Evolutionary conservation across 2,113 vertebrate species (phyloP).

Genomic region (Eupsittula cactorum): DNA sequence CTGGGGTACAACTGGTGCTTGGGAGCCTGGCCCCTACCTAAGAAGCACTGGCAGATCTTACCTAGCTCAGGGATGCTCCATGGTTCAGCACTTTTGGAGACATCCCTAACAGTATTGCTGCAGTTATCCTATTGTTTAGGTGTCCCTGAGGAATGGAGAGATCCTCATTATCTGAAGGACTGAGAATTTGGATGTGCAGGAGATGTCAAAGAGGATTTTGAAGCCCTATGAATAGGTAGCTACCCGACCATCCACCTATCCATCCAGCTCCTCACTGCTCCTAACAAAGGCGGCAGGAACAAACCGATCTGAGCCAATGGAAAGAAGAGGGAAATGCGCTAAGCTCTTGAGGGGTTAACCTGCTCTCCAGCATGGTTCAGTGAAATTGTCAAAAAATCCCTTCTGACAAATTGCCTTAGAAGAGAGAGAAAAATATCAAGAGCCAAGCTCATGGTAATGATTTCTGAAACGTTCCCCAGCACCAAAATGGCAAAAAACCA

Average conservation of each 20-base stretch:
- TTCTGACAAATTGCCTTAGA: slow-evolving; percentile 77
- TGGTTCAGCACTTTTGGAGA: background rate
- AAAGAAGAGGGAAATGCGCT: background rate
- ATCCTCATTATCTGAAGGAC: background rate
- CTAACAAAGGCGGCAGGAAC: background rate
- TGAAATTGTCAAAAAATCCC: slow-evolving; percentile 73
- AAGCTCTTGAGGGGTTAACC: slow-evolving; percentile 66
- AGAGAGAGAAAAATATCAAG: slow-evolving; percentile 60
- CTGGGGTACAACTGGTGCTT: background rate
- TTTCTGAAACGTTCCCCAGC: slow-evolving; percentile 69
- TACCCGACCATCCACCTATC: background rate
- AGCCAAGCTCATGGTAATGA: slow-evolving; percentile 57
- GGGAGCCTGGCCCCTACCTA: background rate
- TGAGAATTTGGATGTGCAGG: background rate
- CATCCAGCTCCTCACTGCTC: background rate
- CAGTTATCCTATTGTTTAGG: background rate
- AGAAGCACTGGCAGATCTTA: accelerated
- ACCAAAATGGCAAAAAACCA: slow-evolving; percentile 63
- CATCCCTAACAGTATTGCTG: background rate
- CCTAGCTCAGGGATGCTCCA: background rate
- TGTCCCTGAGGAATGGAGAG: background rate
- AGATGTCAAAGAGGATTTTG: background rate
- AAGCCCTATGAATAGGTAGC: background rate
- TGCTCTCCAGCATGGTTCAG: slow-evolving; percentile 66
- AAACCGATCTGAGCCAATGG: background rate